These are phyloP conservation scores for Ichneumoninae sp. DNA, from an alignment of 2,888 invertebrate species.

Conservation along the genomic window DNA sequence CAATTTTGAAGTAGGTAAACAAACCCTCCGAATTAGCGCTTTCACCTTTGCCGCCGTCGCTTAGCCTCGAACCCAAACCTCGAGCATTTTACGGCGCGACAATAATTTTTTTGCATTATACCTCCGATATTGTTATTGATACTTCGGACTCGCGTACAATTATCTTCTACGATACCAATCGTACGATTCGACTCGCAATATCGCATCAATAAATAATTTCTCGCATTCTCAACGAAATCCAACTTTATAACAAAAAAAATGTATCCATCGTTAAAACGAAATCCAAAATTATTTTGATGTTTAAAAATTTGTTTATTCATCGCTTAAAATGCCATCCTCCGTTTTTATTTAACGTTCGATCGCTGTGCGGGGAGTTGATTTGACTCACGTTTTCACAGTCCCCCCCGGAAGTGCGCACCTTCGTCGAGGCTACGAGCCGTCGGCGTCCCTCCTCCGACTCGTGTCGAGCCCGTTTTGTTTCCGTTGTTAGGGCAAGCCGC, in stretches of 20 bases:
- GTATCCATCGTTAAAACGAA: not conserved
- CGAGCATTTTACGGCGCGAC: not conserved
- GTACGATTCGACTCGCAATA: not conserved
- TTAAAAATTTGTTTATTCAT: not conserved
- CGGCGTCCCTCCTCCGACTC: conserved; percentile 55
- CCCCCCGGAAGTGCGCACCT: conserved; percentile 42
- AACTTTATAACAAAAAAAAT: not conserved
- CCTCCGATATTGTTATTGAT: not conserved
- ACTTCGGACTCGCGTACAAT: not conserved
- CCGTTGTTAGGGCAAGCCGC: conserved; percentile 75
- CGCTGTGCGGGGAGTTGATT: not conserved
- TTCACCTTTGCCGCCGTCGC: not conserved
- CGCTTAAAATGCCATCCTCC: not conserved
- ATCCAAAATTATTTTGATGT: not conserved
- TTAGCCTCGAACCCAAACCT: conserved; percentile 1
- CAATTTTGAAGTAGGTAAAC: not conserved
- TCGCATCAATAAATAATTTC: not conserved
- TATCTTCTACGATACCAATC: not conserved
- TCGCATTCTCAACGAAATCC: not conserved
- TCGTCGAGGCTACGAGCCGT: conserved; percentile 71
- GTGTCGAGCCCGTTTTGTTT: conserved; percentile 79
- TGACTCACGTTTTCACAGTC: conserved; percentile 33
- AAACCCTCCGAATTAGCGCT: not conserved
- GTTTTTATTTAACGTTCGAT: not conserved
- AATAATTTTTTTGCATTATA: not conserved